Percentiles rank a stretch among this genome's conserved stretches.
Conservation (phyloP, 2,113 vertebrate species). For the Butorides virescens region DNA sequence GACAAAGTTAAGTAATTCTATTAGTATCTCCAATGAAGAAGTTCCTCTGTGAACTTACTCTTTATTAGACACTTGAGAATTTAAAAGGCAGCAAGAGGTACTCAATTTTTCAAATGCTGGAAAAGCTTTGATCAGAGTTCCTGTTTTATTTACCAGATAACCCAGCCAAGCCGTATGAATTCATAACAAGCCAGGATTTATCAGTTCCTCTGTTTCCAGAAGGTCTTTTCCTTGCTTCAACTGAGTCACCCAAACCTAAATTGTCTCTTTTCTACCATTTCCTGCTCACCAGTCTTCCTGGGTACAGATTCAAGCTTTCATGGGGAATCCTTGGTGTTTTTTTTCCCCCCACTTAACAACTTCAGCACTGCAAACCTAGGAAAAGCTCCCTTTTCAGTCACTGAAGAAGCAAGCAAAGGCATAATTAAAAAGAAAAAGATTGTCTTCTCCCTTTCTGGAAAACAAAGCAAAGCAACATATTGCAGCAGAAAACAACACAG, state of each 20-base stretch:
- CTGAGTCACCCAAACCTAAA: neutral
- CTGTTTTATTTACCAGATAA: neutral
- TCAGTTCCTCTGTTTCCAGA: neutral
- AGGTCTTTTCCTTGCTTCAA: neutral
- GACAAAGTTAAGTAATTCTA: neutral
- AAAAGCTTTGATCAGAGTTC: neutral
- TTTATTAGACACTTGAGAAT: neutral
- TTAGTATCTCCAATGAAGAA: neutral
- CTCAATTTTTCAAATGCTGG: neutral
- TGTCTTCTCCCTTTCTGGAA: neutral
- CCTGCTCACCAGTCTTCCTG: neutral
- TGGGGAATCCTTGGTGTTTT: accelerated
- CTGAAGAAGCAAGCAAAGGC: neutral
- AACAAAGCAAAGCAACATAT: neutral
- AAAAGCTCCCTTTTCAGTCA: neutral
- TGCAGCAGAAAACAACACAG: neutral
- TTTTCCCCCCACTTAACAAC: neutral
- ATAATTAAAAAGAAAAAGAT: neutral
- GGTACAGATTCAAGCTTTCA: neutral
- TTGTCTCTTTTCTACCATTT: neutral
- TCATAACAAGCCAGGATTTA: neutral
- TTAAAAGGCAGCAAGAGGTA: neutral
- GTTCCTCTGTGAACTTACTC: neutral
- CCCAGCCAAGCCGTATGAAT: neutral
- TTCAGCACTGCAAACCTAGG: neutral